A percentile compares a stretch with the other conserved stretches of the same genome.
Conservation (phyloP, 1,140 invertebrate species). For the Bombus breviceps region DNA sequence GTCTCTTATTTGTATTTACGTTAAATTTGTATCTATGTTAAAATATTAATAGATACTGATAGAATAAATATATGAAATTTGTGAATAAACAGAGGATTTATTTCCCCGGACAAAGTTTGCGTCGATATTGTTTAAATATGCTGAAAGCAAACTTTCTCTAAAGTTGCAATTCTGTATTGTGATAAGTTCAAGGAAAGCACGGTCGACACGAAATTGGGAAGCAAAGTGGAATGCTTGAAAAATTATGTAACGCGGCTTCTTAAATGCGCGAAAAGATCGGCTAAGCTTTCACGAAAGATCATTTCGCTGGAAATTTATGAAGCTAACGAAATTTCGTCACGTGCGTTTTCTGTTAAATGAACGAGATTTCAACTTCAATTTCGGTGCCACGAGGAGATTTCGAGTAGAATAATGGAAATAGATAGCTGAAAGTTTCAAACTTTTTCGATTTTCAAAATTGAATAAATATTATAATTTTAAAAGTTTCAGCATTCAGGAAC, state of each 20-base stretch:
- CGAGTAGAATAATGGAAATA: background rate
- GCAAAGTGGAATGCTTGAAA: background rate
- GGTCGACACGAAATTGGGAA: background rate
- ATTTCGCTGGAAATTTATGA: background rate
- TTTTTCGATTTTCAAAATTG: background rate
- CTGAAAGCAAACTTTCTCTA: background rate
- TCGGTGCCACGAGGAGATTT: background rate
- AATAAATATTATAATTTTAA: constrained; percentile 3
- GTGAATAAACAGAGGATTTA: no score
- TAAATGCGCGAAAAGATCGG: background rate
- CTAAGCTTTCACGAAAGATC: background rate
- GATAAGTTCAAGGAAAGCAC: background rate
- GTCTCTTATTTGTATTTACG: no score
- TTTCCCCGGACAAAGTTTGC: no score
- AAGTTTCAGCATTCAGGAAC: background rate
- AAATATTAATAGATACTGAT: no score
- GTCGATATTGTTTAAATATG: background rate
- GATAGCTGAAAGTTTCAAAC: background rate
- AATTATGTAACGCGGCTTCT: background rate
- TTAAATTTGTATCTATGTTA: no score
- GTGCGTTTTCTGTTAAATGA: background rate
- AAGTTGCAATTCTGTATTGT: background rate
- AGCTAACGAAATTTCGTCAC: background rate
- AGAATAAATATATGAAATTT: no score
- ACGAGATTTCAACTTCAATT: background rate